Conservation (phyloP, 2,113 vertebrate species). For the Limanda limanda region DNA sequence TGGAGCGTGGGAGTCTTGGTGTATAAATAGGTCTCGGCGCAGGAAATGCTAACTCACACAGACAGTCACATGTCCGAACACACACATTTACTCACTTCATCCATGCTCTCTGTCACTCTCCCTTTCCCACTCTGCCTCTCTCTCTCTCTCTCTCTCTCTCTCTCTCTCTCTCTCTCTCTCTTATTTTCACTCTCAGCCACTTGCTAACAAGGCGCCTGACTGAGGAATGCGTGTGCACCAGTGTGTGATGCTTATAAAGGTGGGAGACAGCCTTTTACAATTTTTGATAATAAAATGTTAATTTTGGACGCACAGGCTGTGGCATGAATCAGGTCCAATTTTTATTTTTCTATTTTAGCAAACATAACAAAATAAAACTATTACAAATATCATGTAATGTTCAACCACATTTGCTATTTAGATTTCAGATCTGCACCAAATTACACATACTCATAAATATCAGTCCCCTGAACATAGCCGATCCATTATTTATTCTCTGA, state of each 20-base stretch:
- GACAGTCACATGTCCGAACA: conserved; percentile 59
- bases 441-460: neutral
- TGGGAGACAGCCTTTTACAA: neutral
- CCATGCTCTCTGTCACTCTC: conserved; percentile 34
- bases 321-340: neutral
- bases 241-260: conserved; percentile 6
- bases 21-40: conserved; percentile 51
- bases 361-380: neutral
- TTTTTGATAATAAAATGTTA: neutral
- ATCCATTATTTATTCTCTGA: too few relatives aligned
- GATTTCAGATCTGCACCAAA: too few relatives aligned
- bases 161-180: neutral
- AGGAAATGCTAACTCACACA: conserved; percentile 45
- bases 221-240: neutral
- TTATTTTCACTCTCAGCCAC: conserved; percentile 34
- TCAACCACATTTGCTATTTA: too few relatives aligned
- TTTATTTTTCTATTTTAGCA: neutral
- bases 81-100: conserved; percentile 43
- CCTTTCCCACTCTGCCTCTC: conserved; percentile 1
- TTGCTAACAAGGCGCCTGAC: conserved; percentile 19
- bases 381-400: neutral
- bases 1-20: conserved; percentile 35
- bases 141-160: conserved; percentile 9
- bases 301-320: too few relatives aligned
- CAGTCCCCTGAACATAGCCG: too few relatives aligned